Conservation (phyloP, 1,140 invertebrate species). For the Schmidtea mediterranea region DNA sequence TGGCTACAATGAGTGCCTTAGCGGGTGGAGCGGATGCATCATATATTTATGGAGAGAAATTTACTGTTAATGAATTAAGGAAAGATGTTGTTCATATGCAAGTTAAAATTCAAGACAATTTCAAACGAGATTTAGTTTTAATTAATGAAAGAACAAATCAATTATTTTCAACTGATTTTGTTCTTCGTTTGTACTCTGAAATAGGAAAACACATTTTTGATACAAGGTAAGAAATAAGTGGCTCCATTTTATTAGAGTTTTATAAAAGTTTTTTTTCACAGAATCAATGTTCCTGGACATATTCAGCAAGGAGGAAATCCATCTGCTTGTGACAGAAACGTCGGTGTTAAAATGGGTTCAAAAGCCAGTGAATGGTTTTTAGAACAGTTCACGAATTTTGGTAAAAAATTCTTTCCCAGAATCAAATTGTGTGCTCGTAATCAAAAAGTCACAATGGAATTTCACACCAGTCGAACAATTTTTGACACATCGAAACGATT, state of each 20-base stretch:
- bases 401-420: neutral
- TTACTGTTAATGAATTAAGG: slow-evolving; percentile 68
- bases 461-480: too few relatives aligned
- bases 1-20: slow-evolving; percentile 69
- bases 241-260: too few relatives aligned
- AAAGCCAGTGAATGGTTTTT: slow-evolving; percentile 35
- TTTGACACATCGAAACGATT: too few relatives aligned
- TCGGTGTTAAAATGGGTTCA: slow-evolving; percentile 88
- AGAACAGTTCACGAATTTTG: too few relatives aligned
- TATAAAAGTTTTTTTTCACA: too few relatives aligned
- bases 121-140: slow-evolving; percentile 73
- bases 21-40: slow-evolving; percentile 92
- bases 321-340: slow-evolving; percentile 85
- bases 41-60: slow-evolving; percentile 90
- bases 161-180: slow-evolving; percentile 90
- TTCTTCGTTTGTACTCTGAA: slow-evolving; percentile 68
- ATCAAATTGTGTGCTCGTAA: neutral
- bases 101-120: slow-evolving; percentile 69
- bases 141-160: slow-evolving; percentile 80
- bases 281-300: slow-evolving; percentile 59
- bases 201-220: slow-evolving; percentile 78
- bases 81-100: slow-evolving; percentile 51
- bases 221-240: slow-evolving; percentile 28
- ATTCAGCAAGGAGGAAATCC: slow-evolving; percentile 50
- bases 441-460: neutral